phyloP scores from a whole-genome alignment of 2,888 invertebrate species.

The Polia nebulosa region DNA sequence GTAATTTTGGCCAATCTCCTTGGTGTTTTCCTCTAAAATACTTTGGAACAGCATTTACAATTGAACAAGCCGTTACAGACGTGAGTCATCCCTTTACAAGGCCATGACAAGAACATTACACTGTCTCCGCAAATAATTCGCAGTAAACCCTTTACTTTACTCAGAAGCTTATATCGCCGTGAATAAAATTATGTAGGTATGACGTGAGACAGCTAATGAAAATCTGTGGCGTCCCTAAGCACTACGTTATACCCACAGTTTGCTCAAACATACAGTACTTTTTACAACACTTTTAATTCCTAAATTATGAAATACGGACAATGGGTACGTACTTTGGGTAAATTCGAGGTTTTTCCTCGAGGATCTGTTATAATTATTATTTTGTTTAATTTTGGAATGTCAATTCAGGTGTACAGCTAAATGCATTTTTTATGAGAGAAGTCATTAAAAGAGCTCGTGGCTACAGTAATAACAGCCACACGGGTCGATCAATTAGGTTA shows the following conservation, averaged over 20 bases:
- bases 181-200: conserved; percentile 9
- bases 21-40: too few species aligned
- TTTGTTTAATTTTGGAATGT: too few species aligned
- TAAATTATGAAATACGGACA: conserved; percentile 35
- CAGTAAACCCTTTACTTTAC: conserved; percentile 8
- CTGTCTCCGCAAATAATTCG: conserved; percentile 4
- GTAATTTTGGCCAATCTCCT: neutral
- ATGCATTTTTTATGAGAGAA: too few species aligned
- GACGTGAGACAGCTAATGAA: conserved; percentile 26
- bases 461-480: too few species aligned
- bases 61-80: neutral
- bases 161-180: neutral
- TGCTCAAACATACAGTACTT: conserved; percentile 11
- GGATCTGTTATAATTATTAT: conserved; percentile 2
- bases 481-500: too few species aligned
- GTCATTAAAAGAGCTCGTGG: too few species aligned
- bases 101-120: conserved; percentile 2
- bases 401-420: too few species aligned
- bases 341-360: conserved; percentile 8
- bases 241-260: neutral
- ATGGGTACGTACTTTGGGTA: conserved; percentile 1
- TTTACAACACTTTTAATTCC: conserved; percentile 27
- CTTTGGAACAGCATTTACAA: neutral
- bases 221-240: conserved; percentile 26
- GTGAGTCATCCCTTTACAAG: neutral